Evolutionary conservation across 2,888 invertebrate species (phyloP).

Genomic region (Cancer borealis): DNA sequence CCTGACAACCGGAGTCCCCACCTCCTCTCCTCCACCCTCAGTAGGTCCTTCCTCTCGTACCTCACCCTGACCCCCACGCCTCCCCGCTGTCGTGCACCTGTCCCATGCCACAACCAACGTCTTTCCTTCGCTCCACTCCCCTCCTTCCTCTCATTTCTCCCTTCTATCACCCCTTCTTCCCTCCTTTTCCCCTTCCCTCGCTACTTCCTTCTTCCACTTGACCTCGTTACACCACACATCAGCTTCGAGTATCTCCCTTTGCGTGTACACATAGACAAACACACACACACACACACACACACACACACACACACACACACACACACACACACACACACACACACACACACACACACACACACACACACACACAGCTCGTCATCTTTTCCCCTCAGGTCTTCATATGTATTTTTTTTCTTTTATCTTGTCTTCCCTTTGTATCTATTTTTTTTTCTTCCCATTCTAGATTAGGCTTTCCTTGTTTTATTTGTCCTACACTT

Average conservation of each 20-base stretch:
- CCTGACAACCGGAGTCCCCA: conserved; percentile 7
- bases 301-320: conserved; percentile 40
- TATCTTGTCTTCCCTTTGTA: conserved; percentile 21
- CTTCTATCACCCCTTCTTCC: background rate
- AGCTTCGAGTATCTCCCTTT: background rate
- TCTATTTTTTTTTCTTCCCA: background rate
- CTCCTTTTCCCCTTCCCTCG: background rate
- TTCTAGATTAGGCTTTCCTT: background rate
- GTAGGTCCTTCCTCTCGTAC: background rate
- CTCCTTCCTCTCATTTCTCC: background rate
- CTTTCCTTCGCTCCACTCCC: background rate
- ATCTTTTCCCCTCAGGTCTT: conserved; percentile 13
- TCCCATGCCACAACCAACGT: background rate
- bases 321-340: conserved; percentile 43
- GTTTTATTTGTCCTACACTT: conserved; percentile 8
- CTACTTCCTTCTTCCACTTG: background rate
- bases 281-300: conserved; percentile 40
- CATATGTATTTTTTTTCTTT: conserved; percentile 14
- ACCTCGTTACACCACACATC: background rate
- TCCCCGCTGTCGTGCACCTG: background rate
- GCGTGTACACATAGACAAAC: background rate
- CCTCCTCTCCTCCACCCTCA: background rate
- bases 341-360: conserved; percentile 25
- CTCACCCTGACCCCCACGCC: background rate
- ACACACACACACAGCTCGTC: conserved; percentile 9